A percentile compares a stretch with the other conserved stretches of the same genome.
These are phyloP conservation scores for Heterodera schachtii DNA, from an alignment of 1,140 invertebrate species.

Conservation along the genomic window DNA sequence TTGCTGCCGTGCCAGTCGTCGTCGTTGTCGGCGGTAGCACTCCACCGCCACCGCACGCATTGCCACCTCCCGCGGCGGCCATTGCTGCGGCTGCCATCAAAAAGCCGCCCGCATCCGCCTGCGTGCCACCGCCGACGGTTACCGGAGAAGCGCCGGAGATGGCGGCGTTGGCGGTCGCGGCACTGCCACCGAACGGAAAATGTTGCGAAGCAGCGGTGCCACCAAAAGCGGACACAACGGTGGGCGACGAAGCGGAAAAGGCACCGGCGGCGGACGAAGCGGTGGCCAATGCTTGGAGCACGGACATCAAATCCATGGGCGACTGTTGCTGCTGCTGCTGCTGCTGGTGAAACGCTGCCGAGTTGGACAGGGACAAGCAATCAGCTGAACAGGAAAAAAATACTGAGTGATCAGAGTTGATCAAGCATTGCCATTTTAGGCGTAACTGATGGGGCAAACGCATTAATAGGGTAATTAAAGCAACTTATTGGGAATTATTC, in stretches of 20 bases:
- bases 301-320: constrained; percentile 4
- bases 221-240: background rate
- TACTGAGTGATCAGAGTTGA: background rate
- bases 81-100: constrained; percentile 72
- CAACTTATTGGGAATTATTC: too few relatives aligned
- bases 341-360: background rate
- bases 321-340: background rate
- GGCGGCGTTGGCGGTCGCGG: background rate
- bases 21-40: too few relatives aligned
- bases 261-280: background rate
- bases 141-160: background rate
- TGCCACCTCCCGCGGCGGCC: constrained; percentile 75
- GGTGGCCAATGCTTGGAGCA: background rate
- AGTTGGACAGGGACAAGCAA: background rate
- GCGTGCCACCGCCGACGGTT: background rate
- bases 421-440: too few relatives aligned
- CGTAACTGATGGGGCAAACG: too few relatives aligned
- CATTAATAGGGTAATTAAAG: too few relatives aligned
- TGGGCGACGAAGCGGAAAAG: background rate
- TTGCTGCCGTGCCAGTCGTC: constrained; percentile 66
- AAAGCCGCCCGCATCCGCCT: constrained; percentile 67
- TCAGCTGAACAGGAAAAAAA: background rate
- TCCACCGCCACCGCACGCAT: too few relatives aligned
- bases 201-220: background rate
- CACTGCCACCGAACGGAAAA: background rate